Evolutionary conservation across 2,113 vertebrate genomes (phyloP), one percentile per base, ranked within the genome.

Genomic region (Onychostruthus taczanowskii): DNA sequence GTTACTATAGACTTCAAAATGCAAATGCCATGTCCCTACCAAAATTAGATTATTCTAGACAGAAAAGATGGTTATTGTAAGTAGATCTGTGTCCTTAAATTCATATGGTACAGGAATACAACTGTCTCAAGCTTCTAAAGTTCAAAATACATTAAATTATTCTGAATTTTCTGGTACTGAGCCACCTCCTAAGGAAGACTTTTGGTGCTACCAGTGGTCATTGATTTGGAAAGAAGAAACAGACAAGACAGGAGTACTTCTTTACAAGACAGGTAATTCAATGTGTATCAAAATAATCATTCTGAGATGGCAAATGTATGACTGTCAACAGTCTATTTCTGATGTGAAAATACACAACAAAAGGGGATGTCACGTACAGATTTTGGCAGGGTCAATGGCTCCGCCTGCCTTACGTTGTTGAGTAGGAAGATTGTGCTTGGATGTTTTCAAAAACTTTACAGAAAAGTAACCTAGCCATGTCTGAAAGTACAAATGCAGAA

Each of bases 31-130:
- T 0, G 0, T 73, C 62, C 49, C 41, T 78, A 89, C 49, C 66
- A 91, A 93, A 95, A 94, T 87, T 26, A 94, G 58, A 72, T 84
- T 78, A 78, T 89, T 89, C 77, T 70, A 81, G n/a, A 70, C 22
- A 89, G 81, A 72, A 89, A 91, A 79, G 26, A 80, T 68, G 30
- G 35, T 61, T 85, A 46, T 17, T 52, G 6, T 76, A 78, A 72
- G 11, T 19, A 91, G 28, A 23, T 73, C 35, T 79, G 23, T 53
- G 66, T 63, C 67, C 53, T 89, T 76, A 80, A 89, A 80, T 35
- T 93, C 67, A 33, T 39, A 27, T 75, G 46, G 30, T 46, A 62
- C 47, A 74, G 67, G 21, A 89, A 37, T 61, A 61, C 84, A 89
- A 92, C 56, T 75, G 52, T 55, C 52, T 89, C 37, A 52, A 12